phyloP scores from a whole-genome alignment of 2,888 invertebrate species.

The Cryptophagus acutangulus region DNA sequence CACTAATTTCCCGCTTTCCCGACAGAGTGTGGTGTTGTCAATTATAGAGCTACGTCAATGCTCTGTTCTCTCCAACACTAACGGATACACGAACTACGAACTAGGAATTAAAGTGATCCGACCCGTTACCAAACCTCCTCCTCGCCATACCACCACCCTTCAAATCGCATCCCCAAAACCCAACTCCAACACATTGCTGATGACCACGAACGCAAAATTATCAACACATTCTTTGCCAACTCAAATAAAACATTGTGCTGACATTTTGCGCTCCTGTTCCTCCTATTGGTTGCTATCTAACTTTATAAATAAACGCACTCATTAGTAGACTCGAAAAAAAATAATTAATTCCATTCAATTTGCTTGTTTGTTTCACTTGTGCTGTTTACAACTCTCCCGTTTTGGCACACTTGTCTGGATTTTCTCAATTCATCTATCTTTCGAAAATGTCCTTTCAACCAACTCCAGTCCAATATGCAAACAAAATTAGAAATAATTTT shows the following conservation, averaged over 20 bases:
- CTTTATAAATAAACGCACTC: too few relatives aligned
- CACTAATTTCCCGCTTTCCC: constrained; percentile 34
- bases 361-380: constrained; percentile 1
- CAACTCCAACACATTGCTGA: too few relatives aligned
- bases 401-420: not conserved
- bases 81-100: constrained; percentile 15
- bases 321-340: too few relatives aligned
- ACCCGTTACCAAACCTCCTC: constrained; percentile 31
- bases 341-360: not conserved
- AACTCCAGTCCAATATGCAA: too few relatives aligned
- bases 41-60: constrained; percentile 35
- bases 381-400: not conserved
- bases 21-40: constrained; percentile 37
- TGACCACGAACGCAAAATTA: constrained; percentile 1
- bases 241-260: not conserved
- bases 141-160: constrained; percentile 18
- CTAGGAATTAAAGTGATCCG: constrained; percentile 34
- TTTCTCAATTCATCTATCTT: too few relatives aligned
- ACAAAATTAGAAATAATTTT: too few relatives aligned
- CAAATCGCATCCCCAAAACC: constrained; percentile 10
- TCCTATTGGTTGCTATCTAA: too few relatives aligned
- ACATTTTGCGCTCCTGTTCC: too few relatives aligned
- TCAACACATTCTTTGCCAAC: constrained; percentile 5
- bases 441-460: too few relatives aligned
- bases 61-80: constrained; percentile 30